Evolutionary conservation across 2,888 invertebrate species (phyloP).

Genomic region (Agrenia bidenticulata): DNA sequence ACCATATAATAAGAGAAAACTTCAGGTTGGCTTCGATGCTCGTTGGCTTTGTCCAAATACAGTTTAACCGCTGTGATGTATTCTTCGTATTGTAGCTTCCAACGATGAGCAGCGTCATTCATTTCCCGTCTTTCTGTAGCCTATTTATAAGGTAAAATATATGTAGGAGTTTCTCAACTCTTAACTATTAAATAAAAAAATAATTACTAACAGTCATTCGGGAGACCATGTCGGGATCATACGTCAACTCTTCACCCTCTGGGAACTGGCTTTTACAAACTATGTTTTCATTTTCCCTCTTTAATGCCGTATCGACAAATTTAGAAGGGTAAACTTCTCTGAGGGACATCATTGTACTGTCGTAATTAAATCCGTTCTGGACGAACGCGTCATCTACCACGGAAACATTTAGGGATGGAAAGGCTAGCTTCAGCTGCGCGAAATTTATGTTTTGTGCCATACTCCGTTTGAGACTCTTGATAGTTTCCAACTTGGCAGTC

Average conservation of each 20-base stretch:
- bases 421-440: conserved; percentile 13
- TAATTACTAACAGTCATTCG: not conserved
- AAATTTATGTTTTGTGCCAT: conserved; percentile 37
- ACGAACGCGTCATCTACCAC: conserved; percentile 13
- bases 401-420: conserved; percentile 11
- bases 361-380: not conserved
- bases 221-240: conserved; percentile 14
- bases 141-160: no score
- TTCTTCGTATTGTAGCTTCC: not conserved
- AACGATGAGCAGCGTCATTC: not conserved
- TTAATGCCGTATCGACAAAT: not conserved
- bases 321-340: conserved; percentile 9
- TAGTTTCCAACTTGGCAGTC: not conserved
- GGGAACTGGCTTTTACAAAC: not conserved
- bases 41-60: not conserved
- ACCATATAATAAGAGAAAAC: not conserved
- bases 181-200: not conserved
- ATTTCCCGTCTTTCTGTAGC: not conserved
- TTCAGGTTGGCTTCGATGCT: not conserved
- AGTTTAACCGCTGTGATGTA: not conserved
- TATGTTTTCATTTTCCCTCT: no score
- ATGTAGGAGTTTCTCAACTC: no score
- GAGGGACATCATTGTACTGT: not conserved
- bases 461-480: conserved; percentile 14
- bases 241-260: not conserved